Evolutionary conservation across 1,140 invertebrate genomes (phyloP), one percentile per base, ranked within the genome.

Genomic region (Planococcus citri): DNA sequence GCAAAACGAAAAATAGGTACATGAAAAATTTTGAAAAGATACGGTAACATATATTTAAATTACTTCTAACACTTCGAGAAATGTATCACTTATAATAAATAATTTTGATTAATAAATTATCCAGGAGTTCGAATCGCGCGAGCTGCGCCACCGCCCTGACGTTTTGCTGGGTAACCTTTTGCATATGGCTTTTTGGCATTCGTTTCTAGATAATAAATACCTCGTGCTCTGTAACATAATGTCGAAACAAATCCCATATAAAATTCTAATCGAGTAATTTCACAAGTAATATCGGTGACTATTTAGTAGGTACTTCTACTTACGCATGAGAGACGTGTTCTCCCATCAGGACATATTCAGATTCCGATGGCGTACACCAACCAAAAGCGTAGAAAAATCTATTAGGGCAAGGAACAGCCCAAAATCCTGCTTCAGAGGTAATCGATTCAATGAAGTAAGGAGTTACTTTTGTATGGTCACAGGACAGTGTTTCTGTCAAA

Each of bases 371-470:
- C 73, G 85, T 85, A 78, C 90, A 92, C 85, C 87, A 89, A 17
- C 89, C 88, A 72, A 91, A 84, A 74, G 91, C 83, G 74, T 89
- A 92, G 21, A 87, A 87, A 70, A 92, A 85, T 0, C 91, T 79
- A 76, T 86, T 91, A 27, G 87, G 83, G 78, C 90, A 92, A 0
- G 88, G 88, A 14, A 88, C 87, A 60, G 90, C 87, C 86, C 88
- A 92, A 76, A 92, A 92, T 51, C 90, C 90, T 14, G 80, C 80
- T 27, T 82, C 84, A 20, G 86, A 86, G 71, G 87, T 88, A 73
- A 92, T 91, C 1, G 89, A 91, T 75, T 92, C 90, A 71, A 92
- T 90, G 75, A 91, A 92, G 76, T 91, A 91, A 10, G 90, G 90
- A 1, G 90, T 91, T 24, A 91, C 90, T 82, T 90, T 91, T 9